Evolutionary conservation across 2,797 vertebrate genomes (phyloP).

Genomic region (Enteromius treurensis): DNA sequence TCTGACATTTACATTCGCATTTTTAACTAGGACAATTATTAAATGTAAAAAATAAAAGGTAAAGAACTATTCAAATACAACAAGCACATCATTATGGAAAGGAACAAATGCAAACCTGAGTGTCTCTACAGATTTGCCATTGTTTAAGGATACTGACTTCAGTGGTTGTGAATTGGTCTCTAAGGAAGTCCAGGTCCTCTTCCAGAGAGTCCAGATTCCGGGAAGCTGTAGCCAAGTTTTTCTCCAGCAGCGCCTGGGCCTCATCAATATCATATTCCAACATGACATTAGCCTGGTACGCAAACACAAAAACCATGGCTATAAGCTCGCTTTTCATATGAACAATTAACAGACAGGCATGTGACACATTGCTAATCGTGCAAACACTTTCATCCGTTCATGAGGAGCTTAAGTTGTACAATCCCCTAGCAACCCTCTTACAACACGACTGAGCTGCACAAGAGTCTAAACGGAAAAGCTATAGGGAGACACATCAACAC

Average conservation of each 20-base stretch:
- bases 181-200: slow-evolving; percentile 95
- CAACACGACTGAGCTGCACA: background rate
- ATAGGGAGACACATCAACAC: background rate
- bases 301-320: background rate
- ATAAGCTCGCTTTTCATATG: background rate
- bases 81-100: background rate
- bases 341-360: slow-evolving; percentile 7
- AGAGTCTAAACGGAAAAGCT: background rate
- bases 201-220: slow-evolving; percentile 94
- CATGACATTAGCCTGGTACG: slow-evolving; percentile 93
- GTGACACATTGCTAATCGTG: background rate
- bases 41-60: background rate
- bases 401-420: background rate
- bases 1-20: background rate
- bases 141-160: slow-evolving; percentile 99
- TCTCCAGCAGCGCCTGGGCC: slow-evolving; percentile 94
- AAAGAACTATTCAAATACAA: background rate
- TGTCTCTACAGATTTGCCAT: background rate
- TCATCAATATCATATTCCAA: slow-evolving; percentile 98
- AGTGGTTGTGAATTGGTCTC: slow-evolving; percentile 98
- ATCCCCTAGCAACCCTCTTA: background rate
- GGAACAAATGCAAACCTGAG: background rate
- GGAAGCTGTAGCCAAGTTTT: slow-evolving; percentile 92
- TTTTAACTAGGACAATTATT: background rate
- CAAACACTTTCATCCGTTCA: background rate